Base-by-base conservation (phyloP, 2,888 invertebrate genomes). In the Brachylomia viminalis region DNA sequence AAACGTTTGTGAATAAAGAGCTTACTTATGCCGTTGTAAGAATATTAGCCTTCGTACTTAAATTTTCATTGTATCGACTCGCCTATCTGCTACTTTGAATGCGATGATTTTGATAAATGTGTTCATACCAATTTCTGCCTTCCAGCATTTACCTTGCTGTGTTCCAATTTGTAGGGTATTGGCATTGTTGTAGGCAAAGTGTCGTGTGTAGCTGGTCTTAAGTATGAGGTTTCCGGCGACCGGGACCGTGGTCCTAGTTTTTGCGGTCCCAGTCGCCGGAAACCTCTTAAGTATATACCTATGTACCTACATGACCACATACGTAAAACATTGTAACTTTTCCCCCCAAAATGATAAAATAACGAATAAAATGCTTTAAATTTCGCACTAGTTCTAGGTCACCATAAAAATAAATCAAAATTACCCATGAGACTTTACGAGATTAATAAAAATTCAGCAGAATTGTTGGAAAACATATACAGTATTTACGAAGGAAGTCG, bases 401-500 rank as follows among this genome's bases (percentile, higher is more conserved):
- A 65, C n/a, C 54, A 33, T 68, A 56, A 81, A 80, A 65, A 81
- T 69, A 72, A 49, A 56, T 7, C 13, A 56, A 47, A 77, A 68
- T 33, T 38, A 56, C 65, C 56, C 64, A 61, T 61, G 42, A 65
- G 13, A 77, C 42, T 80, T 68, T 45, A 77, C 64, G 72, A 77
- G 42, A 66, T 61, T 69, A 20, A 61, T 68, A 72, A 72, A 66
- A 70, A 61, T 0, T 72, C 5, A 27, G 23, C 45, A 58, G 23
- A 59, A 73, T 67, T 30, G 61, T 56, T 65, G 69, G 45, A 74
- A 73, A 67, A 67, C 58, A 67, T 77, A 77, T 81, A n/a, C n/a
- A n/a, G 65, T 45, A 52, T 72, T 74, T 67, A 59, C 78, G 82
- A 58, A 77, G 77, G 81, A 81, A 73, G 66, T 77, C 45, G 20